phyloP scores from a whole-genome alignment of 2,888 invertebrate genomes.

The Tachina grossa region DNA sequence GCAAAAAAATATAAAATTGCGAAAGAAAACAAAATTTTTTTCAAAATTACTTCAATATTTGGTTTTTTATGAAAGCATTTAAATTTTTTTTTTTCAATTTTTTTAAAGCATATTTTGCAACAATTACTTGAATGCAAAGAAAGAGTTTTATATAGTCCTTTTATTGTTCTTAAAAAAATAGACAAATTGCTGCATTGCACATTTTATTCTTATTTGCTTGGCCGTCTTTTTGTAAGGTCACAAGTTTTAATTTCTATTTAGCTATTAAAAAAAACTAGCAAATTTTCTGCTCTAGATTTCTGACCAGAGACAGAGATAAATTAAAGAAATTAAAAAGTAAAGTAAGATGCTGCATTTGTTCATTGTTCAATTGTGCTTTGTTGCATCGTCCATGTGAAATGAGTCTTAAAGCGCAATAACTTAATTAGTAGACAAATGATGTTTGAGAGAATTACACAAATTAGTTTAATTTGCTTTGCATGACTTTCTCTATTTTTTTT shows the following conservation, averaged over 20 bases:
- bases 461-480: slow-evolving; percentile 44
- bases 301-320: neutral
- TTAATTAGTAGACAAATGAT: slow-evolving; percentile 56
- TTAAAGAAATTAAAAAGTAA: neutral
- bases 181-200: no score
- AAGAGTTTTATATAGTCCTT: no score
- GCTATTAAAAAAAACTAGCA: neutral
- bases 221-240: neutral
- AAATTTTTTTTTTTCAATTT: no score
- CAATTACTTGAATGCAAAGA: no score
- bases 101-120: no score
- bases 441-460: slow-evolving; percentile 54
- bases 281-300: neutral
- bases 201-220: neutral
- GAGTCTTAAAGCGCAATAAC: slow-evolving; percentile 31
- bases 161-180: no score
- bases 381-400: neutral
- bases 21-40: no score
- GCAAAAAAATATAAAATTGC: no score
- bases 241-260: neutral
- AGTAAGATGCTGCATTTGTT: neutral
- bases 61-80: no score
- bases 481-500: neutral
- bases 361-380: neutral
- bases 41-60: no score